phyloP scores from a whole-genome alignment of 2,797 vertebrate species.

The Leuciscus waleckii region DNA sequence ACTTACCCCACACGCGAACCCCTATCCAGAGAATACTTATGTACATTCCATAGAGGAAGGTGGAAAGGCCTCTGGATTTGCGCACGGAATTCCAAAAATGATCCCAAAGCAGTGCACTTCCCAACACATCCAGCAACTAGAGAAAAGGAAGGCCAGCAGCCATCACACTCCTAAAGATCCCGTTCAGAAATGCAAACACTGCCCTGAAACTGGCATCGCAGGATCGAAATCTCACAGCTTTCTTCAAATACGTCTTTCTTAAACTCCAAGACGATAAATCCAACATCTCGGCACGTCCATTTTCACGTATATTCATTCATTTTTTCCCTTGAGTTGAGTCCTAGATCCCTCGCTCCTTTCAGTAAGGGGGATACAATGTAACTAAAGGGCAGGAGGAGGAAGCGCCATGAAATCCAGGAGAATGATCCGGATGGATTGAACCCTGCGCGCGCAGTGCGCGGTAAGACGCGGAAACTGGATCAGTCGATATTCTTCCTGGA shows the following conservation, averaged over 20 bases:
- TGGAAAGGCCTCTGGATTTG: conserved; percentile 46
- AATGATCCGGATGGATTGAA: conserved; percentile 71
- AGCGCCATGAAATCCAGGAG: conserved; percentile 76
- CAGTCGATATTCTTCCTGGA: not conserved
- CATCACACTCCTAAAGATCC: conserved; percentile 77
- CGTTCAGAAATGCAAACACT: conserved; percentile 75
- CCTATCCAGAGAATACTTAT: conserved; percentile 71
- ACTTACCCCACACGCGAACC: conserved; percentile 78
- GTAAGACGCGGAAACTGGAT: conserved; percentile 77
- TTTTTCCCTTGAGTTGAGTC: conserved; percentile 67
- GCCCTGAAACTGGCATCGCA: conserved; percentile 67
- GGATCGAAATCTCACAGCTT: conserved; percentile 57
- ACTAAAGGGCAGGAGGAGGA: conserved; percentile 74
- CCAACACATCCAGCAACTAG: conserved; percentile 78
- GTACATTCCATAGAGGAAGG: conserved; percentile 72
- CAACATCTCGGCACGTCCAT: conserved; percentile 61
- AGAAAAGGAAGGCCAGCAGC: conserved; percentile 81
- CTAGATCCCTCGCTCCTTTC: conserved; percentile 70
- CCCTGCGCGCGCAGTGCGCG: conserved; percentile 53
- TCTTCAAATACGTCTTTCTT: conserved; percentile 59
- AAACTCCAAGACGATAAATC: conserved; percentile 69
- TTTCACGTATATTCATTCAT: conserved; percentile 77
- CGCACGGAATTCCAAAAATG: conserved; percentile 57
- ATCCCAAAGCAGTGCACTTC: conserved; percentile 63
- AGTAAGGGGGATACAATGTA: conserved; percentile 82